Base-by-base conservation (phyloP, 2,888 invertebrate genomes). In the Hypercompe scribonia region DNA sequence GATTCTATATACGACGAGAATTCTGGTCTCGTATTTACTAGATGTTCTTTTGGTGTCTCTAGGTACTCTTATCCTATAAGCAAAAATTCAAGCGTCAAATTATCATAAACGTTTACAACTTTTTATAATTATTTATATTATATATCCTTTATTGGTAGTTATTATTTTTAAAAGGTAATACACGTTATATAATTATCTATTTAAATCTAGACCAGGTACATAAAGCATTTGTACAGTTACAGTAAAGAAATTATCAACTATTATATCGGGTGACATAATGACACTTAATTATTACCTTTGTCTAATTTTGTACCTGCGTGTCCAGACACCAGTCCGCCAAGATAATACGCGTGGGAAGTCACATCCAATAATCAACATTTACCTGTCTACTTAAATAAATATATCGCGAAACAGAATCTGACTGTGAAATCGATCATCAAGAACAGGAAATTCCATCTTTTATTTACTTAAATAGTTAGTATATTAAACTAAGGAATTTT, bases 381-480 rank as follows among this genome's bases (percentile, higher is more conserved):
- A 31, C 61, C 18, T 61, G 31, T 74, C 76, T 82, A 80, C 86
- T 87, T 84, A 86, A 86, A 87, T 84, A 50, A 63, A 82, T 88
- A 81, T 89, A 89, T 90, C 86, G 86, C 87, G 84, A 87, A 90
- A 82, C 84, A 80, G 86, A 89, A 89, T 78, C 85, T 89, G 85
- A 81, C 80, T 77, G 74, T 72, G 68, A 79, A 61, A 61, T 61
- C 31, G 61, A 84, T 70, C 71, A 72, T 70, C 67, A 75, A 69
- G 58, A n/a, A 69, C 54, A 65, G 66, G 76, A 76, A 75, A 81
- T 72, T 71, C 71, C 36, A 73, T 54, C 33, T 72, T 36, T 50
- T 31, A 58, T 58, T 58, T 58, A 28, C 28, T 15, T 58, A 28
- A 58, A 58, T 58, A 31, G 15, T 58, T 31, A 58, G 31, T 58